phyloP scores from a whole-genome alignment of 2,888 invertebrate genomes.

The Marronus borbonicus region DNA sequence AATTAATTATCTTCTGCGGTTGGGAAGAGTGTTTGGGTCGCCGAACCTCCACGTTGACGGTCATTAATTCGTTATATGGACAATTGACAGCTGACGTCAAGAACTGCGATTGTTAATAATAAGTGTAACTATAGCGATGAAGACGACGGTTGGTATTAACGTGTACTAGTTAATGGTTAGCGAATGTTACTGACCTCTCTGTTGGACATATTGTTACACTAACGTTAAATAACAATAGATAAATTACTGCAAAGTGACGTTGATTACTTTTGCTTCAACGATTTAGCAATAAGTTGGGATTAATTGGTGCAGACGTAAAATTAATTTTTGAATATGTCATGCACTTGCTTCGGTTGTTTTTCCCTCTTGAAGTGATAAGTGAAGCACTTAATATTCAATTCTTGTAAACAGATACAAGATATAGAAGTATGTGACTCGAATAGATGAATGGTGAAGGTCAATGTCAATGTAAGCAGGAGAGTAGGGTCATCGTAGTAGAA shows the following conservation, averaged over 20 bases:
- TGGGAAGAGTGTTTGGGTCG: constrained; percentile 53
- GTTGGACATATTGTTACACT: constrained; percentile 4
- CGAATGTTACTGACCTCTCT: constrained; percentile 61
- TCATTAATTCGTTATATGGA: constrained; percentile 57
- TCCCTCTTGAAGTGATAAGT: background rate
- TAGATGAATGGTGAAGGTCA: background rate
- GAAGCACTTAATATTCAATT: background rate
- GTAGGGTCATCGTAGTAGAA: constrained; percentile 4
- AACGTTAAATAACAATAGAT: background rate
- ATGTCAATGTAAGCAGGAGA: background rate
- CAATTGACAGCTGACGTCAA: constrained; percentile 60
- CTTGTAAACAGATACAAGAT: background rate
- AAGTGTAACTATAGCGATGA: constrained; percentile 56
- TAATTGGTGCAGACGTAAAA: constrained; percentile 55
- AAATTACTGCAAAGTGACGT: constrained; percentile 50
- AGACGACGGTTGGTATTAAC: background rate
- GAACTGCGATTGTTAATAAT: constrained; percentile 56
- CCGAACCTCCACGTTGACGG: constrained; percentile 52
- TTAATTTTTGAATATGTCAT: constrained; percentile 30
- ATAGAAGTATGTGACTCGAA: constrained; percentile 16
- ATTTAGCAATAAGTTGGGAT: constrained; percentile 54
- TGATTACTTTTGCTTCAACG: constrained; percentile 59
- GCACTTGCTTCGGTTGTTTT: background rate
- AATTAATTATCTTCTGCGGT: constrained; percentile 54
- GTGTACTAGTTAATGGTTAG: constrained; percentile 50